These are phyloP conservation scores for Yasuhikotakia modesta DNA, from an alignment of 2,797 vertebrate genomes.

Conservation along the genomic window DNA sequence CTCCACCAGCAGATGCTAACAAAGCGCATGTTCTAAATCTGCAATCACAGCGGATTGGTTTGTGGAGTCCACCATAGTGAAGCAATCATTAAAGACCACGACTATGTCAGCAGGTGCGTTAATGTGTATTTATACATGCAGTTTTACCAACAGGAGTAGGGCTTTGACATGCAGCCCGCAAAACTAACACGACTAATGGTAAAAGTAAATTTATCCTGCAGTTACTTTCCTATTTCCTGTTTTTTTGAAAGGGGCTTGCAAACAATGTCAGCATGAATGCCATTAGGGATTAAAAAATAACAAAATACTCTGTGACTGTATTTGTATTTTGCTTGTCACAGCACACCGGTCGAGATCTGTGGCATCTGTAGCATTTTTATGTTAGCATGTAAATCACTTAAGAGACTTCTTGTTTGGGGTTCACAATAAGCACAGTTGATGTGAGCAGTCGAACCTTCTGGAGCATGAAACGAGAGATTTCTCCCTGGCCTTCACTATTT, in stretches of 20 bases:
- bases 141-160: neutral
- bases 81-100: neutral
- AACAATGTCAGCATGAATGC: neutral
- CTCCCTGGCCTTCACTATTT: conserved; percentile 44
- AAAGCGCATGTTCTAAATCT: neutral
- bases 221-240: neutral
- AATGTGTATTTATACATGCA: neutral
- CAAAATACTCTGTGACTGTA: neutral
- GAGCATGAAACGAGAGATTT: conserved; percentile 38
- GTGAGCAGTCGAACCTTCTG: conserved; percentile 22
- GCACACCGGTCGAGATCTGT: neutral
- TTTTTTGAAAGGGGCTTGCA: neutral
- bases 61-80: neutral
- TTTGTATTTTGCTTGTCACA: neutral
- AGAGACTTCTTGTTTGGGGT: conserved; percentile 40
- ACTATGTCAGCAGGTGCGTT: neutral
- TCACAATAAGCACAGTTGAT: conserved; percentile 44
- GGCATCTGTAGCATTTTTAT: conserved; percentile 30
- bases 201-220: neutral
- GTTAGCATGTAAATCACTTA: conserved; percentile 34
- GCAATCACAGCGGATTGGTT: neutral
- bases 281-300: neutral
- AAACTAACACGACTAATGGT: neutral
- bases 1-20: neutral
- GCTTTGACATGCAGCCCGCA: neutral